phyloP scores from a whole-genome alignment of 2,888 invertebrate genomes.

The Caenorhabditis angaria region DNA sequence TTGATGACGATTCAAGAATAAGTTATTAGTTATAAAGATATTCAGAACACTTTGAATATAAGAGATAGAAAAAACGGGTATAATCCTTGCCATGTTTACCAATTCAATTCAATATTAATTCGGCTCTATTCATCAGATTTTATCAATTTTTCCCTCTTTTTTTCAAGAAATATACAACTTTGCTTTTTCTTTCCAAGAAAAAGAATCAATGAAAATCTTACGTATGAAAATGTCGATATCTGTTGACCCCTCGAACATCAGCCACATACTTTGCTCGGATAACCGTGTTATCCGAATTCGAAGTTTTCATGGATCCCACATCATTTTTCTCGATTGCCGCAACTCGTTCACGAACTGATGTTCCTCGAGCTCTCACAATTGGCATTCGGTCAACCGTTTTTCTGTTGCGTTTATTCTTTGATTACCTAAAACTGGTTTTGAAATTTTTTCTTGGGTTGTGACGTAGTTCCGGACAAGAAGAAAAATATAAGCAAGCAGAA shows the following conservation, averaged over 20 bases:
- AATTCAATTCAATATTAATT: not conserved
- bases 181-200: too few relatives aligned
- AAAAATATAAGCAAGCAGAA: slow-evolving; percentile 14
- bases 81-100: slow-evolving; percentile 2
- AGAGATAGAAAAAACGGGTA: too few relatives aligned
- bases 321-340: slow-evolving; percentile 46
- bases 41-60: not conserved
- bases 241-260: slow-evolving; percentile 64
- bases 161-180: too few relatives aligned
- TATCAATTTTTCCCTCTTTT: too few relatives aligned
- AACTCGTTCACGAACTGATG: slow-evolving; percentile 48
- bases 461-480: slow-evolving; percentile 1
- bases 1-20: not conserved
- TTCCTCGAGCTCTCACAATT: slow-evolving; percentile 25
- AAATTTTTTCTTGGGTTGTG: not conserved
- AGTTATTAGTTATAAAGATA: not conserved
- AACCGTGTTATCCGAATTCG: slow-evolving; percentile 38
- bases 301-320: not conserved
- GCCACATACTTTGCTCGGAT: slow-evolving; percentile 62
- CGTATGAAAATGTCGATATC: slow-evolving; percentile 68
- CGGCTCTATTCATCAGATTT: slow-evolving; percentile 1
- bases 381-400: slow-evolving; percentile 24
- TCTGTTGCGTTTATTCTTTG: not conserved
- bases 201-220: too few relatives aligned
- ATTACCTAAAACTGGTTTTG: not conserved